Evolutionary conservation across 2,888 invertebrate species (phyloP), one percentile per base, ranked within the genome.

Genomic region (Piscicola geometra): DNA sequence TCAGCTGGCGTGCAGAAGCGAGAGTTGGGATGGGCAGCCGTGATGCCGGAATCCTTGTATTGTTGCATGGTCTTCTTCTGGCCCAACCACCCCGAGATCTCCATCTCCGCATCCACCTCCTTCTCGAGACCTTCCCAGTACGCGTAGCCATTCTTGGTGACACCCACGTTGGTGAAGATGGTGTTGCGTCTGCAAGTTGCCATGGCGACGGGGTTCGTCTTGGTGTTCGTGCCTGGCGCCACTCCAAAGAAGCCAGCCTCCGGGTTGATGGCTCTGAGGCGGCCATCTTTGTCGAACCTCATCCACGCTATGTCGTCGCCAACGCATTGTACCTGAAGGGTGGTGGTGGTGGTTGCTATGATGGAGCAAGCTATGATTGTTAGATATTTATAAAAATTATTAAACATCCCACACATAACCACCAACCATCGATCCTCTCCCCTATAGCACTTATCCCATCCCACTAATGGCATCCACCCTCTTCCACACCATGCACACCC

Each of bases 251-350:
- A 82, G 32, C 82, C 82, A 47, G 78, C 76, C 73, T 82, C 82
- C 0, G 82, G 82, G 72, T 82, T 82, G 78, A 82, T 82, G 50
- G 80, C 82, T 15, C 79, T 56, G 52, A 82, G 78, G 25, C 76
- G 76, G 21, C 82, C 82, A 15, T 81, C 79, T 2, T 79, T 75
- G 76, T 81, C 80, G 68, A 82, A 82, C 47, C 80, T 78, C 82
- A 82, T 81, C 82, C 82, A 82, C 36, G 81, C 81, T 60, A 81
- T 81, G 78, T 81, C 82, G 67, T 81, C 81, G 15, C 81, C 81
- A 33, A 80, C 56, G 68, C 80, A 80, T 47, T 75, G 50, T 2
- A 82, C 80, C 71, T 72, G 60, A 12, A 36, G n/a, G 21, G 50
- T 15, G 9, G 12, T 15, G 21, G 9, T 9, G 21, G 21, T 47